Evolutionary conservation across 1,140 invertebrate species (phyloP), one percentile per base, ranked within the genome.

Genomic region (Macrocentrus cingulum): DNA sequence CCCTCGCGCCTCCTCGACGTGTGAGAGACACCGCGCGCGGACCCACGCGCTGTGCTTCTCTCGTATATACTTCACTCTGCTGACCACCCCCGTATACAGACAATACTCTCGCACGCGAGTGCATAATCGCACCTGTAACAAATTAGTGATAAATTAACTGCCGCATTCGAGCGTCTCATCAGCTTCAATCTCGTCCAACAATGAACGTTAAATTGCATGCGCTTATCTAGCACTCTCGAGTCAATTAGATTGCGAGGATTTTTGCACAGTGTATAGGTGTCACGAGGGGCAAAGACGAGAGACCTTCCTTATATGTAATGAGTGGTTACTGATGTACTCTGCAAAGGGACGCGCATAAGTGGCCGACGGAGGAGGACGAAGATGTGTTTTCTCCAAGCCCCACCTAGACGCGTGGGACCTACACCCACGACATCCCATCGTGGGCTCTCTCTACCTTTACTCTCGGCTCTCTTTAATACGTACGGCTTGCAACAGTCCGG

Each of bases 371-470:
- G 15, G 50, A 34, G 37, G 56, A 44, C 29, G 52, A 7, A 49
- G 45, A 50, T 25, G 37, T 16, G 58, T 50, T n/a, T n/a, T 29
- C 20, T 54, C 37, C 39, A 53, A 39, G 62, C 62, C 62, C 59
- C 62, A 63, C 62, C 62, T 63, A 63, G 62, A 57, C 62, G 62
- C 58, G 64, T 63, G 65, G 59, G 65, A 64, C 58, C 41, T 63
- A 70, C 70, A 72, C 70, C 70, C 70, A 72, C 70, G 68, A 71
- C 67, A 61, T 52, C 50, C 63, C 69, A 68, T 69, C 66, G 46
- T 34, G 15, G 41, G 32, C 48, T 52, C 52, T 45, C 39, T 20
- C 53, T 50, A 45, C 34, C 57, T 50, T 39, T 53, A 23, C 16
- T 55, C 41, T 50, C 22, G 41, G 37, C 41, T 45, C 15, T n/a